Conservation (phyloP, 2,797 vertebrate species). For the Tokudaia muenninki region DNA sequence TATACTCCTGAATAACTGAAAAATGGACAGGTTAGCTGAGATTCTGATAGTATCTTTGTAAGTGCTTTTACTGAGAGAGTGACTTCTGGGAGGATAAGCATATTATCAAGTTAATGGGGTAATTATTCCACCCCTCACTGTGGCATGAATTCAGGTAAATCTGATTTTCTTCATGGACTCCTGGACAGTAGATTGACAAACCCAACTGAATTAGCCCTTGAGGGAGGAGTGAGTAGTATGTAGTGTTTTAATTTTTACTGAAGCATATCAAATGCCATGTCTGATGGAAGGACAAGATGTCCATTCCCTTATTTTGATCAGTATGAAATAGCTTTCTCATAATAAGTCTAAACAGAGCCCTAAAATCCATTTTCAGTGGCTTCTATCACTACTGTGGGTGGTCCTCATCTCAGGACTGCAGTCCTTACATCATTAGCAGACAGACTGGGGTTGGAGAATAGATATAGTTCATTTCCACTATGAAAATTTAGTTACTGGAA, state of each 20-base stretch:
- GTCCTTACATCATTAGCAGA: background rate
- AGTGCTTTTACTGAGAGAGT: background rate
- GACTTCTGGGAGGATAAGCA: background rate
- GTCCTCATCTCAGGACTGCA: background rate
- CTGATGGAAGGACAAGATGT: too few species aligned
- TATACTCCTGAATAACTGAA: background rate
- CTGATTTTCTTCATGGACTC: background rate
- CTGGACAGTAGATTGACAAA: background rate
- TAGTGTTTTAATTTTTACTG: background rate
- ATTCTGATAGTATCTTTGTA: background rate
- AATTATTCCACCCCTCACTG: background rate
- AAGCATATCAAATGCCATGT: background rate
- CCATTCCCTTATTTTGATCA: background rate
- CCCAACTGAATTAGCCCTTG: background rate
- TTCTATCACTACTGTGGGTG: background rate
- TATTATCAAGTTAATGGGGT: background rate
- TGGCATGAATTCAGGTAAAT: background rate
- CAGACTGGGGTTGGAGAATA: background rate
- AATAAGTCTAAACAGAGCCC: background rate
- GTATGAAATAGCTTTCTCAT: background rate
- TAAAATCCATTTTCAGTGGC: background rate
- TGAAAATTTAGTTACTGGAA: background rate
- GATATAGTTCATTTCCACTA: background rate
- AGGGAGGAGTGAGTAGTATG: background rate
- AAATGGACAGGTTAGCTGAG: background rate